These are phyloP conservation scores for Magallana gigas DNA, from an alignment of 1,140 invertebrate genomes.

Conservation along the genomic window DNA sequence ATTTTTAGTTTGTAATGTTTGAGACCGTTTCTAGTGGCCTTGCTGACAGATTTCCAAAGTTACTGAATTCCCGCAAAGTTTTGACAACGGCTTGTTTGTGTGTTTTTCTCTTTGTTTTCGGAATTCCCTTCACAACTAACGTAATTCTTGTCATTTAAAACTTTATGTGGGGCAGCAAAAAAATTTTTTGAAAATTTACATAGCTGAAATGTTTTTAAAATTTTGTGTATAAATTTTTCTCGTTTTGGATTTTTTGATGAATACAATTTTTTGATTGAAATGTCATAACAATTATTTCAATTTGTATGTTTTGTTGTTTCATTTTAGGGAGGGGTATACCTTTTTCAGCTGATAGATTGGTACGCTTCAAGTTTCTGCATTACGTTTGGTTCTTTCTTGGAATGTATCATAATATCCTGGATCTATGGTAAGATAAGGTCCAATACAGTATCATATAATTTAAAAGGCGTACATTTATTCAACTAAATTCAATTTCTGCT, in stretches of 20 bases:
- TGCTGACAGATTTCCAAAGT: conserved; percentile 84
- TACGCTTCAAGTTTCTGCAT: conserved; percentile 92
- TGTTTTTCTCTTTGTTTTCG: conserved; percentile 62
- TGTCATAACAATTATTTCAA: too few relatives aligned
- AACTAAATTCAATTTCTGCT: too few relatives aligned
- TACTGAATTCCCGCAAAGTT: conserved; percentile 74
- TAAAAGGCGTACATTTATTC: too few relatives aligned
- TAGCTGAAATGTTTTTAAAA: too few relatives aligned
- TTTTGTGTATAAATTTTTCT: too few relatives aligned
- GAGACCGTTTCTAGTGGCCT: conserved; percentile 87
- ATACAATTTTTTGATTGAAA: too few relatives aligned
- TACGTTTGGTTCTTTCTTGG: conserved; percentile 82
- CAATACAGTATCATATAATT: too few relatives aligned
- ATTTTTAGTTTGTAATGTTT: conserved; percentile 87
- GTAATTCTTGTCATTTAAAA: conserved; percentile 48
- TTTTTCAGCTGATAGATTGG: conserved; percentile 90
- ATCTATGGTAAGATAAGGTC: conserved; percentile 83
- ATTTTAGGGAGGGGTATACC: conserved; percentile 86
- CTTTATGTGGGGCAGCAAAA: too few relatives aligned
- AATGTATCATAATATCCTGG: conserved; percentile 86
- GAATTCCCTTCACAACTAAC: conserved; percentile 68
- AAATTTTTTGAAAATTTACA: too few relatives aligned
- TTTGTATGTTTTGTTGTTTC: background rate
- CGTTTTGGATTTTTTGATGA: too few relatives aligned
- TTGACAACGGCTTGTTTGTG: conserved; percentile 58